These are phyloP conservation scores for Poecilia latipinna DNA, from an alignment of 2,113 vertebrate species.

Conservation along the genomic window DNA sequence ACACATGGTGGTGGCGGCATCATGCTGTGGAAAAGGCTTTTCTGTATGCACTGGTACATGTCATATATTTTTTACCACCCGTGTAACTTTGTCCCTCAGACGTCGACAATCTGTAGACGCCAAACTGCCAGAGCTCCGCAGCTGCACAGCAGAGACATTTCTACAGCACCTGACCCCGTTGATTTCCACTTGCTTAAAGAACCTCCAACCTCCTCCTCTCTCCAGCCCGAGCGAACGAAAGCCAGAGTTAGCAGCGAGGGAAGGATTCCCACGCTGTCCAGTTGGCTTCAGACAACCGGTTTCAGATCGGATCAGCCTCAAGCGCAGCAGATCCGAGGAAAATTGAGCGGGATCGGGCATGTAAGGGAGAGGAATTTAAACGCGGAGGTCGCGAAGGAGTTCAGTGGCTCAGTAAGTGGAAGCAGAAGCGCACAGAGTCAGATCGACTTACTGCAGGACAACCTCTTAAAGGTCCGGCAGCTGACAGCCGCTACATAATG, in stretches of 20 bases:
- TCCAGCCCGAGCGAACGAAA: background rate
- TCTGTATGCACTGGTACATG: background rate
- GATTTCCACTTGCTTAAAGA: background rate
- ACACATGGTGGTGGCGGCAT: background rate
- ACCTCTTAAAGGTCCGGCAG: background rate
- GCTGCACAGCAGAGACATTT: conserved; percentile 3
- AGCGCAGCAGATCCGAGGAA: background rate
- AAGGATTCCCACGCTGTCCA: background rate
- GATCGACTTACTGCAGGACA: conserved; percentile 4
- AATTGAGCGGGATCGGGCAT: background rate
- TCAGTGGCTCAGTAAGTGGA: background rate
- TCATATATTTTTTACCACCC: background rate
- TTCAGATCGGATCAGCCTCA: background rate
- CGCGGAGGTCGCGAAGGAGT: background rate
- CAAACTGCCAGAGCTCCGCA: background rate
- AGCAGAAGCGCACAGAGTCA: background rate
- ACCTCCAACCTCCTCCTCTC: background rate
- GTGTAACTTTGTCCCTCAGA: background rate
- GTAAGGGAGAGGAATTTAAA: background rate
- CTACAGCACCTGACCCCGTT: conserved; percentile 2
- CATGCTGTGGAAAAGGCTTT: background rate
- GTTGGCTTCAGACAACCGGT: background rate
- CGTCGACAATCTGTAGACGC: background rate
- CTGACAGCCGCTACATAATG: background rate
- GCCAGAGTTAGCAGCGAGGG: conserved; percentile 13